Evolutionary conservation across 1,140 invertebrate species (phyloP).

Genomic region (Bombus affinis): DNA sequence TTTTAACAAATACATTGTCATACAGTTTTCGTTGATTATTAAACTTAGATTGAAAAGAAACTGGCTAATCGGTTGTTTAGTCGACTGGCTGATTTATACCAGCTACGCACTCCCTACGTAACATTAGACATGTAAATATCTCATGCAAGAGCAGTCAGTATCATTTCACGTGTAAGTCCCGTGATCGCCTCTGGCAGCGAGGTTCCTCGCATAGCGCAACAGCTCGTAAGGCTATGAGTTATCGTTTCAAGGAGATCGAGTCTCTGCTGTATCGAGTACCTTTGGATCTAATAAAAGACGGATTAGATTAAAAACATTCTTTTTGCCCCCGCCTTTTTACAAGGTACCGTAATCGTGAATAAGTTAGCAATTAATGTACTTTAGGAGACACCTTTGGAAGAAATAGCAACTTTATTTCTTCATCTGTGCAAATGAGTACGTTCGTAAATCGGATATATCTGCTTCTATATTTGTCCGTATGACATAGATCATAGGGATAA

Average conservation of each 20-base stretch:
- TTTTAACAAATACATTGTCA: neutral
- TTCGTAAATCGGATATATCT: neutral
- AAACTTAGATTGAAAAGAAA: neutral
- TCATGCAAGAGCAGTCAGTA: constrained; percentile 2
- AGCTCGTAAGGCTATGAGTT: constrained; percentile 29
- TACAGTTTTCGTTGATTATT: neutral
- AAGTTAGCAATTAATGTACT: constrained; percentile 24
- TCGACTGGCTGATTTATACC: neutral
- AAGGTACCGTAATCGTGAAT: constrained; percentile 18
- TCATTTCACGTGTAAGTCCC: constrained; percentile 16
- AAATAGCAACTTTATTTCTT: neutral
- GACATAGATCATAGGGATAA: neutral
- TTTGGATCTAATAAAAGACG: constrained; percentile 1
- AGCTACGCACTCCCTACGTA: neutral
- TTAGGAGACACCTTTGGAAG: neutral
- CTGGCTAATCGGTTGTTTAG: neutral
- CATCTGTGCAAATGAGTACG: constrained; percentile 36
- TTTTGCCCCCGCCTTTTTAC: neutral
- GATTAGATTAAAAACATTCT: neutral
- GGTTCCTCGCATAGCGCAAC: constrained; percentile 13
- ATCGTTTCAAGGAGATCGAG: constrained; percentile 22
- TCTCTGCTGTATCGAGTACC: constrained; percentile 2
- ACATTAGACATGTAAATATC: constrained; percentile 19
- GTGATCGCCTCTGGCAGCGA: constrained; percentile 22
- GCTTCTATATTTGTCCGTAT: neutral